Conservation (phyloP, 2,797 vertebrate genomes). For the Peromyscus eremicus region DNA sequence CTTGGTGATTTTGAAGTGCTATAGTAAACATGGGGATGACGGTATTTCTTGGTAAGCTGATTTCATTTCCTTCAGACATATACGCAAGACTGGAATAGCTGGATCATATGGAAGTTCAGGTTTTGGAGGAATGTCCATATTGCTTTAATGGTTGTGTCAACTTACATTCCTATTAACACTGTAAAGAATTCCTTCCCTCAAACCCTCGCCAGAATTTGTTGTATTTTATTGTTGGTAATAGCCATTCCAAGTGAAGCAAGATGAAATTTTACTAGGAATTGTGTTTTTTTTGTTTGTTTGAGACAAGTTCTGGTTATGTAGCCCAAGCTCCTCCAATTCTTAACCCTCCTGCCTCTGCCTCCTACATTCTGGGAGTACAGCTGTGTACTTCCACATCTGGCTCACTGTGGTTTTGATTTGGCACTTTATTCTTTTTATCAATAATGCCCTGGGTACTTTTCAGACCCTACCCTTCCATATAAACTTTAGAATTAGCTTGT, state of each 20-base stretch:
- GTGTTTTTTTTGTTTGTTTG: background rate
- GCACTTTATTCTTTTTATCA: background rate
- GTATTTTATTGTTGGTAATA: background rate
- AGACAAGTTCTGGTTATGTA: background rate
- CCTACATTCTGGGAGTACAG: background rate
- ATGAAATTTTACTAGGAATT: background rate
- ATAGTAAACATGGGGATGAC: background rate
- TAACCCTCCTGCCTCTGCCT: background rate
- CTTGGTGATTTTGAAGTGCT: background rate
- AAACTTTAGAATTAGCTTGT: constrained; percentile 41
- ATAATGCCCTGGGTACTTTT: background rate
- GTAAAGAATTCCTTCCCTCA: background rate
- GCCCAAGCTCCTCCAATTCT: background rate
- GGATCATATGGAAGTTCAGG: background rate
- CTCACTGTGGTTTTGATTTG: background rate
- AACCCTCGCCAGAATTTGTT: background rate
- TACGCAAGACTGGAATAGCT: background rate
- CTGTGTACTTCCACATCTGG: background rate
- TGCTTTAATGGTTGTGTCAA: background rate
- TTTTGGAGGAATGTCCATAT: background rate
- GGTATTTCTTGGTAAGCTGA: background rate
- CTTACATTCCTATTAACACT: background rate
- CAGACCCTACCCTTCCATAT: background rate
- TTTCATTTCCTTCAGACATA: background rate
- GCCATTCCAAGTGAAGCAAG: background rate